Evolutionary conservation across 2,888 invertebrate genomes (phyloP).

Genomic region (Galeopsomyia nigrocyanea): DNA sequence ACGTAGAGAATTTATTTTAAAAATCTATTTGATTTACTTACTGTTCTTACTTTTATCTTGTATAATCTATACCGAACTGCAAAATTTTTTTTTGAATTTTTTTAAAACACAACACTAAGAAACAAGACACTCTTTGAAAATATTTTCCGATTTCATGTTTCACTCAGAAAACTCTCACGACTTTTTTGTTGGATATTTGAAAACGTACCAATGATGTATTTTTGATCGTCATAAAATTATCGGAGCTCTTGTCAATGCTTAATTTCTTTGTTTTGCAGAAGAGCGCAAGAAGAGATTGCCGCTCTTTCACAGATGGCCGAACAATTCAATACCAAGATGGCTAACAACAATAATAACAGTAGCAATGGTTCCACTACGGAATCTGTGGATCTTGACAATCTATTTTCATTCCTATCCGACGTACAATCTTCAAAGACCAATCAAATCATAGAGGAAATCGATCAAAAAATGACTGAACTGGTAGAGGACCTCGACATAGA

Average conservation of each 20-base stretch:
- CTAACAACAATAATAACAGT: conserved; percentile 51
- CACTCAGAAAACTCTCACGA: conserved; percentile 32
- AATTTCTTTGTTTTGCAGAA: conserved; percentile 69
- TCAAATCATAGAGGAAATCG: conserved; percentile 84
- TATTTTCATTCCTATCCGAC: conserved; percentile 91
- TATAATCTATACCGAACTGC: too few species aligned
- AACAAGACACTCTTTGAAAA: conserved; percentile 26
- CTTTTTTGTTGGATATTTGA: conserved; percentile 24
- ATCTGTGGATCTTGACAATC: conserved; percentile 88
- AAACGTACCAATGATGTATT: conserved; percentile 28
- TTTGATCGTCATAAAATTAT: not conserved
- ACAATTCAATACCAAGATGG: conserved; percentile 76
- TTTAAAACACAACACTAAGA: conserved; percentile 24
- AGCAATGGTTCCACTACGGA: conserved; percentile 56
- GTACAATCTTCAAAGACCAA: conserved; percentile 76
- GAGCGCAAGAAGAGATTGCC: conserved; percentile 78
- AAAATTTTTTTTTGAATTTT: not conserved
- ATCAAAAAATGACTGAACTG: conserved; percentile 86
- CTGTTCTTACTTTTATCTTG: too few species aligned
- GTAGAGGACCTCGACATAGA: conserved; percentile 87
- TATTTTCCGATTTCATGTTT: not conserved
- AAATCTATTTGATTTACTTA: not conserved
- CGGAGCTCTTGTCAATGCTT: not conserved
- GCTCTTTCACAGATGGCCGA: conserved; percentile 82
- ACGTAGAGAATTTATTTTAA: not conserved